Evolutionary conservation across 2,888 invertebrate species (phyloP).

Genomic region (Drosophila mettleri): DNA sequence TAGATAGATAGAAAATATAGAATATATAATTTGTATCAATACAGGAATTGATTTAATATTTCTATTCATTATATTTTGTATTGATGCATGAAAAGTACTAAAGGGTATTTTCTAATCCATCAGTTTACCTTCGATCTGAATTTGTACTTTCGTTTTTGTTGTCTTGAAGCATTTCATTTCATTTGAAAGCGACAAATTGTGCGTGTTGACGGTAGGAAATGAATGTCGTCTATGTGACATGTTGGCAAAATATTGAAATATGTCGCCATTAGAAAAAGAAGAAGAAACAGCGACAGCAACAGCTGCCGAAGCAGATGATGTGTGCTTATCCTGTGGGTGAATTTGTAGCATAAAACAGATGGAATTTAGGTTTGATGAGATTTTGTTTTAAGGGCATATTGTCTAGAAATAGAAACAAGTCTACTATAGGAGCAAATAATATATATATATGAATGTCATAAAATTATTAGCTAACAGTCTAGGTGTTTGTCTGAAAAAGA

Average conservation of each 20-base stretch:
- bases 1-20: too few species aligned
- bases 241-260: conserved; percentile 75
- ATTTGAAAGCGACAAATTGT: conserved; percentile 77
- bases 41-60: too few species aligned
- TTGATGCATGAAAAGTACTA: not conserved
- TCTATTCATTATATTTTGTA: too few species aligned
- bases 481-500: not conserved
- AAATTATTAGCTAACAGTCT: not conserved
- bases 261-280: conserved; percentile 23
- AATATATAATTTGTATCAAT: not conserved
- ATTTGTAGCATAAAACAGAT: conserved; percentile 28
- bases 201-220: conserved; percentile 78
- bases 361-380: conserved; percentile 22
- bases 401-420: conserved; percentile 14
- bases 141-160: conserved; percentile 27
- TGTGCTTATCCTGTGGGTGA: conserved; percentile 48
- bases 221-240: conserved; percentile 72
- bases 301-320: conserved; percentile 24
- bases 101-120: conserved; percentile 6
- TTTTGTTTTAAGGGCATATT: conserved; percentile 12
- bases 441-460: not conserved
- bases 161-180: conserved; percentile 61
- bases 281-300: not conserved
- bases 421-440: not conserved
- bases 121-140: rapidly evolving